Evolutionary conservation across 2,797 vertebrate genomes (phyloP).

Genomic region (Petrocephalus sullivani): DNA sequence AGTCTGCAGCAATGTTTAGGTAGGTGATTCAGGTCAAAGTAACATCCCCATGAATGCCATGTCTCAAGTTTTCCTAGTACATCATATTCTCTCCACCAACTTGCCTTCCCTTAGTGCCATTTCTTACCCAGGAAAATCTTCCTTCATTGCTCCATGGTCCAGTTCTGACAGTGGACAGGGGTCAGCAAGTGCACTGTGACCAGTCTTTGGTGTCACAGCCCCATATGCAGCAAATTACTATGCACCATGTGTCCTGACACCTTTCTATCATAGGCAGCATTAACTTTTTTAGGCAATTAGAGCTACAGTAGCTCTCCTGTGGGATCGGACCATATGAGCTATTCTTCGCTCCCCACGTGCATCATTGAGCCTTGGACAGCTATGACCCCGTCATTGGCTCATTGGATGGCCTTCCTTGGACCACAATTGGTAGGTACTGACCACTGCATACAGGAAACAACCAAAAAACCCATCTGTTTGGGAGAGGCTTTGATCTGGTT

Average conservation of each 20-base stretch:
- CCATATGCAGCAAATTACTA: neutral
- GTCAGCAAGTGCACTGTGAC: neutral
- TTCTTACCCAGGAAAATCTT: neutral
- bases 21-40: neutral
- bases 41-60: neutral
- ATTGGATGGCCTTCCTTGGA: neutral
- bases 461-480: too few species aligned
- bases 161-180: neutral
- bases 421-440: neutral
- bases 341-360: too few species aligned
- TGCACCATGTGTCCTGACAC: neutral
- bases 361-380: too few species aligned
- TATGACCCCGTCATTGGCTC: too few species aligned
- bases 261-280: neutral
- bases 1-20: too few species aligned
- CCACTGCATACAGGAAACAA: too few species aligned
- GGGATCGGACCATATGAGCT: too few species aligned
- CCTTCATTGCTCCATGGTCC: neutral
- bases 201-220: neutral
- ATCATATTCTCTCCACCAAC: neutral
- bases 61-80: neutral
- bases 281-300: too few species aligned
- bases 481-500: too few species aligned
- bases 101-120: neutral
- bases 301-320: too few species aligned